Percentiles rank a stretch among this genome's conserved stretches.
phyloP scores from a whole-genome alignment of 2,113 vertebrate genomes.

The Camelus bactrianus region DNA sequence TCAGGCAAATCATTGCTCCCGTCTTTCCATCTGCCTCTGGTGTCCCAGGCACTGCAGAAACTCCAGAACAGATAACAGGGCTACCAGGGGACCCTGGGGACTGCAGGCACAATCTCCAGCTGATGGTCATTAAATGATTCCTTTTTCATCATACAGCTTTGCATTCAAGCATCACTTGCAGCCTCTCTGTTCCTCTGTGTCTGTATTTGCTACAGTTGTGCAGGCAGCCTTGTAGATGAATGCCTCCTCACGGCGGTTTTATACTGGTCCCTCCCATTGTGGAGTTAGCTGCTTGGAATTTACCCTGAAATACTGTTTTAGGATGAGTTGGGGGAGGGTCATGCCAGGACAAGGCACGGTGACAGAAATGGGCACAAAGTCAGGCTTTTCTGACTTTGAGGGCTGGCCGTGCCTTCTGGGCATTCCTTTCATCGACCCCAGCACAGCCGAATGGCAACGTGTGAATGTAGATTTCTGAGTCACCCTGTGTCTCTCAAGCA shows the following conservation, averaged over 20 bases:
- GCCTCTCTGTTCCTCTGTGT: accelerated
- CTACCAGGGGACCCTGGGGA: accelerated
- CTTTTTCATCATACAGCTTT: accelerated
- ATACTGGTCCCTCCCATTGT: accelerated
- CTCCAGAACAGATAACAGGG: background rate
- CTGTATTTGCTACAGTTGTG: accelerated
- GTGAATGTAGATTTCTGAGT: background rate
- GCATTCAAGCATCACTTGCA: accelerated
- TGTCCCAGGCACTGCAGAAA: accelerated
- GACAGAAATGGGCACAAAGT: background rate
- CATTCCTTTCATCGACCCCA: background rate
- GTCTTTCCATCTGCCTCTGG: accelerated
- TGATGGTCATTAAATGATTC: accelerated
- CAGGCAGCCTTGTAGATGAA: accelerated
- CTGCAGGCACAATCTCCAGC: accelerated
- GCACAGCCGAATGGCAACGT: background rate
- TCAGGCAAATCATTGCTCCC: accelerated
- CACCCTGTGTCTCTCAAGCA: background rate
- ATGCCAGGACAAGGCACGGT: accelerated
- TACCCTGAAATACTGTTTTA: background rate
- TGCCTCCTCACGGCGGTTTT: background rate
- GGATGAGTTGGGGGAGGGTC: accelerated
- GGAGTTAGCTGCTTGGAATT: accelerated
- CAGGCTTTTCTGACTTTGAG: background rate
- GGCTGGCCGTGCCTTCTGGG: accelerated